Percentiles rank a stretch among this genome's conserved stretches.
These are phyloP conservation scores for Chrysomallon squamiferum DNA, from an alignment of 1,140 invertebrate genomes.

Conservation along the genomic window DNA sequence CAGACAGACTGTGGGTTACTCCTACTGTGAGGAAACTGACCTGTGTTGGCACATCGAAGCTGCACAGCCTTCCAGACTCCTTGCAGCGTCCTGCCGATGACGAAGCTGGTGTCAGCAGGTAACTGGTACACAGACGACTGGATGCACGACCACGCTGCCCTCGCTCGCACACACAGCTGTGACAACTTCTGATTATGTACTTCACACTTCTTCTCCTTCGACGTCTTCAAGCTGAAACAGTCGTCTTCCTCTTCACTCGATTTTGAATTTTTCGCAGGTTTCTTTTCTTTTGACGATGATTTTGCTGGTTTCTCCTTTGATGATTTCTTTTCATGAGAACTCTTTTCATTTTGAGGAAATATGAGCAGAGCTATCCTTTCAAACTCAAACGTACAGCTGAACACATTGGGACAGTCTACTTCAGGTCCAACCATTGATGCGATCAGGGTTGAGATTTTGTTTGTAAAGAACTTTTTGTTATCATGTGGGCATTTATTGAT, in stretches of 20 bases:
- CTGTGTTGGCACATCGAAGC: not conserved
- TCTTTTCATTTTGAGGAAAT: not conserved
- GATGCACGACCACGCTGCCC: not conserved
- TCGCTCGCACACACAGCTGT: not conserved
- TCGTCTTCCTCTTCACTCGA: too few species aligned
- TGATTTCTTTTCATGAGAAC: not conserved
- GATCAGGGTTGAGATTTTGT: too few species aligned
- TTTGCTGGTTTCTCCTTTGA: not conserved
- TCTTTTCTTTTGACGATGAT: not conserved
- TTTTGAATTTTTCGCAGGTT: not conserved
- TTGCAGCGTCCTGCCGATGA: not conserved
- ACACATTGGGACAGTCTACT: too few species aligned
- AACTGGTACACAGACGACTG: not conserved
- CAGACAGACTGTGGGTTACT: too few species aligned
- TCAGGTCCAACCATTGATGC: too few species aligned
- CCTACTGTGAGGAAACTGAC: not conserved
- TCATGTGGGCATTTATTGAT: too few species aligned
- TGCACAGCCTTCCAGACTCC: not conserved
- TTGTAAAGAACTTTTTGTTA: too few species aligned
- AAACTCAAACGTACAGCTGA: too few species aligned
- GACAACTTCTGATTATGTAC: not conserved
- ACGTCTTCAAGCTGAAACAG: too few species aligned
- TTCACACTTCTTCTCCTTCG: too few species aligned
- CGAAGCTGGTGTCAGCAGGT: not conserved
- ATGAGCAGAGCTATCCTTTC: too few species aligned